Evolutionary conservation across 2,888 invertebrate species (phyloP), one percentile per base, ranked within the genome.

Genomic region (Biston betularia): DNA sequence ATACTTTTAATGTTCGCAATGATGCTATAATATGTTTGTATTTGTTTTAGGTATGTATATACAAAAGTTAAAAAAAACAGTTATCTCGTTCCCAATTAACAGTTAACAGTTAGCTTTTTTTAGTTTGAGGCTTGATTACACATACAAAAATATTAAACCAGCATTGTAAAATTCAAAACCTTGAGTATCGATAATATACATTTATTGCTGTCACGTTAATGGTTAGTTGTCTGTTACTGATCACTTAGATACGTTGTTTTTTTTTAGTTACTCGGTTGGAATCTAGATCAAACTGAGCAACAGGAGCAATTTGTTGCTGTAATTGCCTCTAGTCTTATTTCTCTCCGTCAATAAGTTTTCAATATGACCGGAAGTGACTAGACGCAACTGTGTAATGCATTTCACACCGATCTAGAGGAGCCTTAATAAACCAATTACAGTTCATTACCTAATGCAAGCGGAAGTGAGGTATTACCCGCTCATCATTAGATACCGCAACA

Each of bases 371-470:
- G 84, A 87, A 84, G 78, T 81, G 79, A 81, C 75, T 80, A 74
- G 77, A 79, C 79, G 74, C 79, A 77, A 76, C 77, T 81, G 80
- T 83, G 76, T 85, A 87, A 88, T 86, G 85, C 81, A 82, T 86
- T 90, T 90, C 86, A 90, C 92, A 88, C 92, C 77, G 80, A 81
- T 38, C 79, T 74, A 80, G 83, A 75, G 80, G 76, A 82, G 79
- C 83, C 84, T 85, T 89, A 90, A 92, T 91, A 90, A 91, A 92
- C 89, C 89, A 88, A 93, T 93, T 92, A 88, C 81, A 82, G 84
- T 85, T 89, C 90, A 92, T 92, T 92, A 91, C 88, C 89, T 89
- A 92, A 92, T 89, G 85, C 87, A 81, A 76, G 88, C 91, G 93
- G 93, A 93, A 92, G 84, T 81, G 73, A 78, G 79, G 82, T 83